Evolutionary conservation across 2,888 invertebrate species (phyloP), one percentile per base, ranked within the genome.

Genomic region (Mycalesis mineus): DNA sequence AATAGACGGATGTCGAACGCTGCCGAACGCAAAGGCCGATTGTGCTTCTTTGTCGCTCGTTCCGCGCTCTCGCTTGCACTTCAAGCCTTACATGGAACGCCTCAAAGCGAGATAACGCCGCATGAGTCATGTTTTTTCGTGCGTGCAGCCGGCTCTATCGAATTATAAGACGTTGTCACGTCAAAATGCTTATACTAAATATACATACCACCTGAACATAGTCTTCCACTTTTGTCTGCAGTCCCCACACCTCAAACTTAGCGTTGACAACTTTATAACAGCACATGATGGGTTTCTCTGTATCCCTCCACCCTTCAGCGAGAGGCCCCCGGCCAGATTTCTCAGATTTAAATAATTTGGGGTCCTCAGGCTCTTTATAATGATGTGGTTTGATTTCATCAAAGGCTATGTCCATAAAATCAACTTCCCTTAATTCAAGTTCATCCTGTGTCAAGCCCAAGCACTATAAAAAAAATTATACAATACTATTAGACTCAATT

Each of bases 201-300:
- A 36, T 42, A 78, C 82, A 67, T 90, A 95, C 96, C 70, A 92
- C 93, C 70, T 97, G 97, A 53, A 96, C 94, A 79, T 95, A 96
- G 57, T 96, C 95, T 81, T 97, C 97, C 0, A 96, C 96, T 79
- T 92, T 93, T 1, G 96, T 96, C 83, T 97, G 97, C 61, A 97
- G 84, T 0, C 97, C 97, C 96, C 97, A 97, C 4, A 98, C 95
- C 84, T 97, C 97, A 80, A 97, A 97, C 61, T 94, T 95, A 33
- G 94, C 95, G 74, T 93, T 91, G 0, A 97, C 97, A 53, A 95
- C 86, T 83, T 98, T 97, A 75, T 98, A 98, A 60, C 97, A 97
- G 84, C 97, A 97, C 97, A 97, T 97, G 49, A 97, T 93, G 0
- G 97, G 97, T 61, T 91, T 89, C 31, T 91, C 92, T 0, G 88